Evolutionary conservation across 1,140 invertebrate genomes (phyloP), one percentile per base, ranked within the genome.

Genomic region (Lasaia peninsularis): DNA sequence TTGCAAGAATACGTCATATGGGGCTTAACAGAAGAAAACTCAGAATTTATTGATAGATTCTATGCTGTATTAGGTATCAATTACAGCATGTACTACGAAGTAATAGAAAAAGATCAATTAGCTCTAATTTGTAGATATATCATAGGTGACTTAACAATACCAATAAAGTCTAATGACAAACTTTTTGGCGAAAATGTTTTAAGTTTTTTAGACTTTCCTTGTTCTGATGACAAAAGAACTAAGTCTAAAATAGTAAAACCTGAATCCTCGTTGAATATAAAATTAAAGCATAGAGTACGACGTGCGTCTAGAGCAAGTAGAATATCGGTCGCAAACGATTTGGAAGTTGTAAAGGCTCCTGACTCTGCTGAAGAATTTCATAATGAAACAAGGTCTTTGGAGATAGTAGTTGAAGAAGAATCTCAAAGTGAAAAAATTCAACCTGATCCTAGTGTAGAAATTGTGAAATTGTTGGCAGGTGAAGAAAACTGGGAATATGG

Each of bases 81-180:
- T 59, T 91, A 91, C 51, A 89, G 86, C 20, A 78, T 93, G 68
- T 91, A 90, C 66, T 92, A 91, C 67, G 86, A 90, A 56, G 59
- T 73, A 0, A 86, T 92, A 55, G 90, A 92, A 65, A 82, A 85
- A 55, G 60, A 84, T 9, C 83, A 91, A 7, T 63, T 92, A 33
- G 89, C 90, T 58, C 83, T 86, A 62, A 78, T 93, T 48, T 91
- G 82, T 8, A 90, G 90, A 76, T 85, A 92, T 62, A 87, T 92
- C 20, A 87, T 91, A 20, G 91, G 91, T 10, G 91, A 92, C 66
- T 87, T 71, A 52, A 65, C 72, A 2, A 53, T 91, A 53, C 86
- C 89, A 1, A 55, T 82, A 34, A 89, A 88, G 63, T 73, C 80
- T 10, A 88, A 78, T 37, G 68, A 86, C 2, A 80, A 82, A 63